A percentile compares a stretch with the other conserved stretches of the same genome.
phyloP scores from a whole-genome alignment of 2,113 vertebrate species.

The Epinephelus fuscoguttatus region DNA sequence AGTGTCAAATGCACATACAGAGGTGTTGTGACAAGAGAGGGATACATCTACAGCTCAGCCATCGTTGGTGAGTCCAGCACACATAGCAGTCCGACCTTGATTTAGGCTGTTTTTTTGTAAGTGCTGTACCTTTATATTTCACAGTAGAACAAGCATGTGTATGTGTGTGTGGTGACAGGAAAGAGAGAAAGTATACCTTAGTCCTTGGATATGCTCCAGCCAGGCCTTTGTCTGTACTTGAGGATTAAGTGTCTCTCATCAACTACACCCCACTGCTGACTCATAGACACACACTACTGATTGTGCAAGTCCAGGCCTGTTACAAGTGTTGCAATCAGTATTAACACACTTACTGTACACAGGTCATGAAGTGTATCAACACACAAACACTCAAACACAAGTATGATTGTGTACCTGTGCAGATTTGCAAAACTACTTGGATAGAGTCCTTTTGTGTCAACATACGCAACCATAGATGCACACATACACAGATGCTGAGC shows the following conservation, averaged over 20 bases:
- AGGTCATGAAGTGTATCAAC: slow-evolving; percentile 1
- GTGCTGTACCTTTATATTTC: background rate
- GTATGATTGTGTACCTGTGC: background rate
- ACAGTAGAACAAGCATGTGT: background rate
- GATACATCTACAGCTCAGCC: background rate
- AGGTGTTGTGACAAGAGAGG: background rate
- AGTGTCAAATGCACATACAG: background rate
- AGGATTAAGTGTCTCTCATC: slow-evolving; percentile 56
- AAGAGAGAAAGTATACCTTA: slow-evolving; percentile 7
- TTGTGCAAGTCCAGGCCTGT: slow-evolving; percentile 42
- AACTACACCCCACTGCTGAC: slow-evolving; percentile 29
- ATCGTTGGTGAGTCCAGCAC: too few species aligned
- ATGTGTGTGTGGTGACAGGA: background rate
- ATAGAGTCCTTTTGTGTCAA: background rate
- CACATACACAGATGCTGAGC: background rate
- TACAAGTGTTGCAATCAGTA: slow-evolving; percentile 41
- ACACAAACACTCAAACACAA: background rate
- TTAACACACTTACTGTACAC: slow-evolving; percentile 4
- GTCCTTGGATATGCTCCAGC: slow-evolving; percentile 31
- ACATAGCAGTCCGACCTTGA: background rate
- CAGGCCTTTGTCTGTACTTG: slow-evolving; percentile 27
- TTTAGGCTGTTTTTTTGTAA: background rate
- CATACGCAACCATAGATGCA: background rate
- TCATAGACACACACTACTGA: slow-evolving; percentile 7
- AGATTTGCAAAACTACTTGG: background rate